A percentile compares a stretch with the other conserved stretches of the same genome.
Conservation (phyloP, 2,888 invertebrate genomes). For the Torymus aiolomorphi region DNA sequence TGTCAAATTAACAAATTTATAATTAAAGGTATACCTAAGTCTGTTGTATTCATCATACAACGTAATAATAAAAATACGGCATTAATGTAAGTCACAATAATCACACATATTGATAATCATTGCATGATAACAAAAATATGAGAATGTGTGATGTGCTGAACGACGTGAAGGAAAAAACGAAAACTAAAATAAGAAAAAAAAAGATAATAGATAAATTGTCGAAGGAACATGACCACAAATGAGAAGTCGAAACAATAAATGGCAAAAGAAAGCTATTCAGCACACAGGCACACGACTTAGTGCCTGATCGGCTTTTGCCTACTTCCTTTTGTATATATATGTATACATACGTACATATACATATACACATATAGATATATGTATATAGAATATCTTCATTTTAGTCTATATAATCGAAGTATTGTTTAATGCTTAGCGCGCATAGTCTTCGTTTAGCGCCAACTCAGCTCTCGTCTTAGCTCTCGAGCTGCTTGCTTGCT, state of each 20-base stretch:
- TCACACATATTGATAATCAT: conserved; percentile 51
- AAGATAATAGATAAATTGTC: conserved; percentile 6
- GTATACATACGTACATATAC: conserved; percentile 7
- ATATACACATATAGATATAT: conserved; percentile 11
- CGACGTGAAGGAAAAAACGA: not conserved
- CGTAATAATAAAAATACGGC: conserved; percentile 43
- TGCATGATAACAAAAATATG: conserved; percentile 41
- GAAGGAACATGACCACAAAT: conserved; percentile 49
- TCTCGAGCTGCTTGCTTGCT: conserved; percentile 10
- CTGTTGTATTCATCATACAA: conserved; percentile 35
- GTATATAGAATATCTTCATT: conserved; percentile 27
- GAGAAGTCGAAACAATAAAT: conserved; percentile 29
- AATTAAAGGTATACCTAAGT: conserved; percentile 40
- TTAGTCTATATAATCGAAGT: conserved; percentile 32
- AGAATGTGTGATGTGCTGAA: conserved; percentile 38
- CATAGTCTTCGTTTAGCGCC: conserved; percentile 23
- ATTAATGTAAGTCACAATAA: conserved; percentile 52
- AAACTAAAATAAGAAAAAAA: conserved; percentile 13
- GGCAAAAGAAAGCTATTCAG: conserved; percentile 28
- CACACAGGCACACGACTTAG: conserved; percentile 43
- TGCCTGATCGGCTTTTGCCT: conserved; percentile 47
- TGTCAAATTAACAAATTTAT: conserved; percentile 45
- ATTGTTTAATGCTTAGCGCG: conserved; percentile 37
- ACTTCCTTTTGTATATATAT: conserved; percentile 18
- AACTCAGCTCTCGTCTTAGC: conserved; percentile 25